Percentiles rank a stretch among this genome's conserved stretches.
Evolutionary conservation across 2,113 vertebrate genomes (phyloP).

Genomic region (Rhagologus leucostigma): DNA sequence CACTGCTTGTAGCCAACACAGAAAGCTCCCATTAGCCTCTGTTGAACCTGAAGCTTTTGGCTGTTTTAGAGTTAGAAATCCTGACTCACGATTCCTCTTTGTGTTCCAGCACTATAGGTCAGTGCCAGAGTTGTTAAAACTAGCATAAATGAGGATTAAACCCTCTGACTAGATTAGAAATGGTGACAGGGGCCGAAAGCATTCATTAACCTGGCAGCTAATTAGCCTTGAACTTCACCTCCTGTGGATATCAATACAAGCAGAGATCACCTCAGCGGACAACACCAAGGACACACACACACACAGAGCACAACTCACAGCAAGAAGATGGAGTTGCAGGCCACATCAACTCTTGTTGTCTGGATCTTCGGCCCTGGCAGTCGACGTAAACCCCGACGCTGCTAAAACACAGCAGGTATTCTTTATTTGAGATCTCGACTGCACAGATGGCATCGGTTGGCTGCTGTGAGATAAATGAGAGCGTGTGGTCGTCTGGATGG

Average conservation of each 20-base stretch:
- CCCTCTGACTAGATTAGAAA: not conserved
- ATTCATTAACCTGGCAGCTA: not conserved
- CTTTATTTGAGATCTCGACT: constrained; percentile 95
- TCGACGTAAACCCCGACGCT: constrained; percentile 94
- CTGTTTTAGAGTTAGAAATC: not conserved
- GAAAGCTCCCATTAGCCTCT: not conserved
- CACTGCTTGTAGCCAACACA: not conserved
- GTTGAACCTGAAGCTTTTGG: not conserved
- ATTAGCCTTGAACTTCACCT: not conserved
- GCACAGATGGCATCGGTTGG: constrained; percentile 90
- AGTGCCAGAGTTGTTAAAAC: not conserved
- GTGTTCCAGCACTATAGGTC: not conserved
- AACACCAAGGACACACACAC: not conserved
- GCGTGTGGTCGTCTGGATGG: constrained; percentile 91
- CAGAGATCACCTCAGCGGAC: not conserved
- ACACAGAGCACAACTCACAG: constrained; percentile 78
- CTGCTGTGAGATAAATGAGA: constrained; percentile 91
- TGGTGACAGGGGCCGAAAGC: not conserved
- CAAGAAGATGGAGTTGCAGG: constrained; percentile 86
- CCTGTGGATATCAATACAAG: not conserved
- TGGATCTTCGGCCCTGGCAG: constrained; percentile 92
- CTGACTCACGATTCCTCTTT: not conserved
- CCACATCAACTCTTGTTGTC: constrained; percentile 98
- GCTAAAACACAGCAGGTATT: constrained; percentile 97
- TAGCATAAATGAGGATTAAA: not conserved